Conservation (phyloP, 2,797 vertebrate species). For the Acanthis flammea region DNA sequence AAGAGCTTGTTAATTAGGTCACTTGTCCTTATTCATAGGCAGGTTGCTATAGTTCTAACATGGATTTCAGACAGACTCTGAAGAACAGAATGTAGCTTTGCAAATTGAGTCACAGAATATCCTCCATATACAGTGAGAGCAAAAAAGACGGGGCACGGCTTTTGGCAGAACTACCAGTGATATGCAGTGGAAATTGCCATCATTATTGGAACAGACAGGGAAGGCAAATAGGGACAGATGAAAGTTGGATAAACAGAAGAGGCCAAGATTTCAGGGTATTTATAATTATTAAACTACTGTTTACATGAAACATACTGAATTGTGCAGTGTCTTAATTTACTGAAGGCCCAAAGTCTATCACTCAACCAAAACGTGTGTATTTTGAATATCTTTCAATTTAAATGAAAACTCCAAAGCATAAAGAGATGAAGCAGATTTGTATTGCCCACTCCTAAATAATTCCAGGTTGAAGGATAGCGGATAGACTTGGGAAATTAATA, state of each 20-base stretch:
- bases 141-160: not conserved
- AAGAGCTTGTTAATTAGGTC: not conserved
- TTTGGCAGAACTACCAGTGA: not conserved
- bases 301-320: not conserved
- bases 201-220: not conserved
- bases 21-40: not conserved
- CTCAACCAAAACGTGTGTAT: not conserved
- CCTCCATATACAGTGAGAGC: not conserved
- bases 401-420: slow-evolving; percentile 34
- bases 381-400: slow-evolving; percentile 28
- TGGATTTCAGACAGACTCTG: not conserved
- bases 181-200: not conserved
- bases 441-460: slow-evolving; percentile 20
- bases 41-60: not conserved
- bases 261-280: not conserved
- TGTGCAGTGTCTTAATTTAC: not conserved
- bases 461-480: slow-evolving; percentile 1
- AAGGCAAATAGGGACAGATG: not conserved
- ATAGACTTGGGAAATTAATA: slow-evolving; percentile 23
- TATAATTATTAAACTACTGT: not conserved
- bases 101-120: not conserved
- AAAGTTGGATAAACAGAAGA: not conserved
- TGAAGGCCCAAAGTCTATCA: not conserved
- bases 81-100: not conserved
- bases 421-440: slow-evolving; percentile 11